A percentile compares a stretch with the other conserved stretches of the same genome.
phyloP scores from a whole-genome alignment of 2,888 invertebrate species.

The Hydraecia micacea region DNA sequence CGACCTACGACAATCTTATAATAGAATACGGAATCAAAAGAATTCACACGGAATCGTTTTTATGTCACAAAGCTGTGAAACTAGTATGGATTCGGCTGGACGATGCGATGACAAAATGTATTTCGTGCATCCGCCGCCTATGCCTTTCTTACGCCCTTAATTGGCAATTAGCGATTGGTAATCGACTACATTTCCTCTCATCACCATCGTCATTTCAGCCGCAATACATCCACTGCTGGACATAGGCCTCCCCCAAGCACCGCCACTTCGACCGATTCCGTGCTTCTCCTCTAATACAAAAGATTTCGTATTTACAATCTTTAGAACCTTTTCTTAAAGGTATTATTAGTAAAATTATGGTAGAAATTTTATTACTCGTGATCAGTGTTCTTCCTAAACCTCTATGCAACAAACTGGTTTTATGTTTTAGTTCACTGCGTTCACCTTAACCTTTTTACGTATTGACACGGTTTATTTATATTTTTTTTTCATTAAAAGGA shows the following conservation, averaged over 20 bases:
- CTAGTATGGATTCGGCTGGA: slow-evolving; percentile 5
- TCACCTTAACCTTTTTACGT: slow-evolving; percentile 39
- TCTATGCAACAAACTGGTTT: slow-evolving; percentile 24
- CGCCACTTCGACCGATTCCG: too few species aligned
- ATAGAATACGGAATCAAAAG: not conserved
- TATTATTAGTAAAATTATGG: not conserved
- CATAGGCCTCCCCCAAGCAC: too few species aligned
- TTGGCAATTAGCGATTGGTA: not conserved
- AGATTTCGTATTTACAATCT: not conserved
- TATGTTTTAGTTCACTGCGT: not conserved
- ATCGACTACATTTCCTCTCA: not conserved
- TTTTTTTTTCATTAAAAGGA: slow-evolving; percentile 18
- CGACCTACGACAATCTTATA: not conserved
- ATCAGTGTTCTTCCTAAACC: not conserved
- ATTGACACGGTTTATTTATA: slow-evolving; percentile 27
- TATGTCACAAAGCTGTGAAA: slow-evolving; percentile 22
- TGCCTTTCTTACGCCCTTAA: slow-evolving; percentile 4
- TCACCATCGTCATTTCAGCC: too few species aligned
- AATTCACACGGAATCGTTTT: not conserved
- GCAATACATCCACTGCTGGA: too few species aligned
- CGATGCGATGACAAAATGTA: slow-evolving; percentile 14
- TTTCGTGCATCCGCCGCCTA: not conserved
- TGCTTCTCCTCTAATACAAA: not conserved
- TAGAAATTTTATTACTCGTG: not conserved
- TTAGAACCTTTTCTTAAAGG: not conserved